Percentiles rank a stretch among this genome's conserved stretches.
Evolutionary conservation across 2,888 invertebrate genomes (phyloP).

Genomic region (Sinohyriopsis cumingii): DNA sequence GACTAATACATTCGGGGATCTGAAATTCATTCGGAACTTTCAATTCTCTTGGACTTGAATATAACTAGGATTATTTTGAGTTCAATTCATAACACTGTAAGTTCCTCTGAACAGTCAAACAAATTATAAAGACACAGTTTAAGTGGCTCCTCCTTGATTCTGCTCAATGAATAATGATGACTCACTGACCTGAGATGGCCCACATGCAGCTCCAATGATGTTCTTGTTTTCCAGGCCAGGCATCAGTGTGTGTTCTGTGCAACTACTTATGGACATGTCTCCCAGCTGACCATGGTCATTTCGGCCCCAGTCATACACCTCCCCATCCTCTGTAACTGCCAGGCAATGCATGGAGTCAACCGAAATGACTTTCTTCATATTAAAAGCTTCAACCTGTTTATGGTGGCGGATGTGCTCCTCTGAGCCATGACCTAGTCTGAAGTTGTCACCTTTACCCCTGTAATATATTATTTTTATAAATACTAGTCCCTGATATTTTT

Average conservation of each 20-base stretch:
- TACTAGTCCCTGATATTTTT: no score
- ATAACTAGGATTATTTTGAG: no score
- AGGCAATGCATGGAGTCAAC: conserved; percentile 84
- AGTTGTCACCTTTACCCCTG: conserved; percentile 86
- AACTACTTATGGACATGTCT: conserved; percentile 71
- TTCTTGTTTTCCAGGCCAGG: conserved; percentile 77
- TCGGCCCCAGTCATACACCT: conserved; percentile 85
- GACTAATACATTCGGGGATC: no score
- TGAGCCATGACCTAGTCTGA: conserved; percentile 86
- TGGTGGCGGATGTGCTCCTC: conserved; percentile 85
- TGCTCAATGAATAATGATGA: no score
- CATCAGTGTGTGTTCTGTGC: conserved; percentile 75
- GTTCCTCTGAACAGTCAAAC: neutral
- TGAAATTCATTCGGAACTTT: no score
- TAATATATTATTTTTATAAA: conserved; percentile 3
- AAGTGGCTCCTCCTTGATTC: neutral
- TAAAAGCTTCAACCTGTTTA: conserved; percentile 82
- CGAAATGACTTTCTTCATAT: conserved; percentile 79
- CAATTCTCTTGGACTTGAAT: no score
- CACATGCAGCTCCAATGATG: conserved; percentile 75
- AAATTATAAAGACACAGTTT: neutral
- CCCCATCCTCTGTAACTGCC: conserved; percentile 79
- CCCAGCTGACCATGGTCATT: conserved; percentile 79
- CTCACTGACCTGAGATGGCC: conserved; percentile 72
- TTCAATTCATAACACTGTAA: no score